A percentile compares a stretch with the other conserved stretches of the same genome.
Evolutionary conservation across 1,140 invertebrate species (phyloP).

Genomic region (Acromyrmex heyeri): DNA sequence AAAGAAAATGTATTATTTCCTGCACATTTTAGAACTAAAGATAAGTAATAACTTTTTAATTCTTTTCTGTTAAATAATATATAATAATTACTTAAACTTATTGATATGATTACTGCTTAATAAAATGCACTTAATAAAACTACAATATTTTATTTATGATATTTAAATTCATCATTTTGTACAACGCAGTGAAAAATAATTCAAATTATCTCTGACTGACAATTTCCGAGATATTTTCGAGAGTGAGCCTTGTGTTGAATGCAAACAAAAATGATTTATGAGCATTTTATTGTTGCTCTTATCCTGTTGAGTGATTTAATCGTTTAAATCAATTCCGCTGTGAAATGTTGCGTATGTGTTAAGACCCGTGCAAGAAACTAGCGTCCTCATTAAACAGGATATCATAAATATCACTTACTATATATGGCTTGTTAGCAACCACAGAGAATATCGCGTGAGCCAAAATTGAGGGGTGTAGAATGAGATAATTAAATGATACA

Average conservation of each 20-base stretch:
- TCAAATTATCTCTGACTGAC: conserved; percentile 15
- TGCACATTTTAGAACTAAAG: no score
- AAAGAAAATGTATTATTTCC: not conserved
- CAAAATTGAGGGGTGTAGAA: conserved; percentile 76
- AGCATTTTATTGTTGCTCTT: conserved; percentile 45
- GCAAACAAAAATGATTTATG: conserved; percentile 59
- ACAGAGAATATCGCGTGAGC: conserved; percentile 74
- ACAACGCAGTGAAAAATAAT: conserved; percentile 17
- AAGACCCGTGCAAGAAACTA: conserved; percentile 58
- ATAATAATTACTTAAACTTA: not conserved
- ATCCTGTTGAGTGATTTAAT: conserved; percentile 56
- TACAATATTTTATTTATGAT: not conserved
- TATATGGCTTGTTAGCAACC: conserved; percentile 77
- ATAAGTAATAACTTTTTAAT: no score
- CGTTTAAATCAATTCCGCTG: conserved; percentile 13
- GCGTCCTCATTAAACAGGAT: conserved; percentile 76
- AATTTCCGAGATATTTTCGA: conserved; percentile 39
- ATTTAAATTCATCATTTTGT: not conserved
- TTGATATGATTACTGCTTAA: not conserved
- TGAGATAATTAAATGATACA: conserved; percentile 71
- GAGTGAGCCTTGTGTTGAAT: not conserved
- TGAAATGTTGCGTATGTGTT: conserved; percentile 10
- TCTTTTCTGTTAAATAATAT: no score
- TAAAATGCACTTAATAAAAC: not conserved
- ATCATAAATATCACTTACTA: conserved; percentile 80